Evolutionary conservation across 2,888 invertebrate species (phyloP), one percentile per base, ranked within the genome.

Genomic region (Caenorhabditis sinica): DNA sequence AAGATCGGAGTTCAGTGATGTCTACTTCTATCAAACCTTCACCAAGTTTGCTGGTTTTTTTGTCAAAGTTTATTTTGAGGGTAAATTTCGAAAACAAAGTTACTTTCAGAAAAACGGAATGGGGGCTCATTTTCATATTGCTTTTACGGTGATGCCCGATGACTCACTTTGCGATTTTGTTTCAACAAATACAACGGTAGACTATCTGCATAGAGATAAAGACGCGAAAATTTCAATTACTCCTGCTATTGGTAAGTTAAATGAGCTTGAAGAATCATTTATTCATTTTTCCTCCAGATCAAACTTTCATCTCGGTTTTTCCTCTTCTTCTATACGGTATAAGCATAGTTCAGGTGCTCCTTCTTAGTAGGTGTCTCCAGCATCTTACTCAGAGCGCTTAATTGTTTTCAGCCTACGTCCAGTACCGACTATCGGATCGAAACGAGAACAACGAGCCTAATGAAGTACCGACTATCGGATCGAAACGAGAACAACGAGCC

Each of bases 381-480:
- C n/a, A n/a, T n/a, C n/a, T n/a, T n/a, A 3, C 0, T 17, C 17
- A 1, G 5, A 49, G 17, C n/a, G 13, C 17, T 17, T n/a, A n/a
- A n/a, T n/a, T 20, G 3, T 51, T 63, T 63, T n/a, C 56, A 76
- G 76, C 76, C 0, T 76, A 61, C 33, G 60, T 33, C 20, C 33
- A 76, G 13, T 66, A 43, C 33, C 49, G 49, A 11, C 60, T 56
- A 45, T 11, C 69, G 3, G 76, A 76, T n/a, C 9, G 40, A 6
- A 45, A 60, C 30, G 76, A 69, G 30, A 76, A 76, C 51, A 76
- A 76, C 23, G 76, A 76, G 17, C 75, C 66, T 13, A 49, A 25
- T n/a, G n/a, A 45, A 76, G 13, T 66, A 43, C 33, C 49, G 49
- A 15, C 49, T 56, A 45, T 11, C 69, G 1, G 76, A 76, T n/a